Base-by-base conservation (phyloP, 1,140 invertebrate genomes). In the Colletes gigas region DNA sequence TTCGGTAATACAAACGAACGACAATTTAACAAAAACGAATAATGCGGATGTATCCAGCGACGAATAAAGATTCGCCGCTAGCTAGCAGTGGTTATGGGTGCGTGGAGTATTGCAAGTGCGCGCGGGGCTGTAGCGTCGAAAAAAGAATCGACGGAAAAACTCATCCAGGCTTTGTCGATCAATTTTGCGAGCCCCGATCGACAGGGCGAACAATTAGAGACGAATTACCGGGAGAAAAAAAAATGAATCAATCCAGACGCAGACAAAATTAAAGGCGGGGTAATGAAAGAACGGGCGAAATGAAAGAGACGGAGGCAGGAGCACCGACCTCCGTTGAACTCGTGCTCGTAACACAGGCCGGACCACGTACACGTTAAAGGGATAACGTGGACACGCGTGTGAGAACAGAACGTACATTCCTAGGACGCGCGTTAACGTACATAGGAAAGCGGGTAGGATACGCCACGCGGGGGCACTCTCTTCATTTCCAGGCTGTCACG, bases 401-500 rank as follows among this genome's bases (percentile, higher is more conserved):
- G 77, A 83, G 81, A 78, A 82, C 83, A 47, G 84, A 83, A 81
- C 81, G 78, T 83, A 81, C 82, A 80, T 85, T 85, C 83, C 84
- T 85, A 85, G 84, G 81, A 87, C 77, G 84, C 80, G 54, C 83
- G 85, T 86, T 86, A 84, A 84, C 82, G 85, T 87, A 88, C 86
- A 74, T 81, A 83, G 82, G 86, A 87, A 85, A 87, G 82, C 86
- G 85, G 83, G 82, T 87, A 87, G 86, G 85, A 88, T 88, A 87
- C 85, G 85, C 85, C 79, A 83, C 83, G 79, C 85, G 82, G 85
- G 90, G 89, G 90, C 88, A 92, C 91, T 93, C 92, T 93, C 93
- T 93, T 93, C 93, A 93, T 93, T 93, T 93, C 92, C 93, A 93
- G 93, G 90, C 93, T 93, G 93, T 93, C 93, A 93, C 90, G 90